Evolutionary conservation across 2,888 invertebrate genomes (phyloP), one percentile per base, ranked within the genome.

Genomic region (Cantharis lateralis): DNA sequence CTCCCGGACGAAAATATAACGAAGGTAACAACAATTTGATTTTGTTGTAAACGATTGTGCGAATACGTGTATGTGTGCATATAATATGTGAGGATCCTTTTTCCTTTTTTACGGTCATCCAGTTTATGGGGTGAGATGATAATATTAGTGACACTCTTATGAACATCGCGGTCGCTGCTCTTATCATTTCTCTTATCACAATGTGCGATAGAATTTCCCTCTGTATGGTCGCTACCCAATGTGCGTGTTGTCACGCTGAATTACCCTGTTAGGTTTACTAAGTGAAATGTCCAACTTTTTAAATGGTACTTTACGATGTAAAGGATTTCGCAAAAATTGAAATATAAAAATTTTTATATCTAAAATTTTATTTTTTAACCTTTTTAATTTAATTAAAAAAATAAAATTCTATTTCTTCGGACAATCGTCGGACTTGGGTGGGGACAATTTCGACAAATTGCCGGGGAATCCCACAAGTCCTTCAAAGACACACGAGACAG

Each of bases 101-200:
- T 86, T 84, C 85, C 85, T 84, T 86, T 86, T 86, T 86, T 86
- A 86, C 85, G 86, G 86, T 86, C 86, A 86, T 84, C 83, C 85
- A 83, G 85, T 86, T 86, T 86, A 86, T 85, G 86, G 85, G 80
- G 85, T 84, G 84, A 85, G 84, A 86, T 86, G 86, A 86, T 84
- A 84, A 85, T 84, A 84, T 85, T 85, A 84, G 85, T 85, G 85
- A 86, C 85, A 85, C 85, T 84, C 84, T 84, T 85, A 85, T 86
- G 86, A 86, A 85, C 85, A 86, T 81, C 82, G 78, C 77, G 79
- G 78, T 77, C 79, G 78, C 74, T 79, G 80, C 80, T 82, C 78
- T 79, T 81, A 82, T 82, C 84, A 85, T 85, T 83, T 85, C 85
- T 83, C 85, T 84, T 84, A 86, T 86, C 85, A 81, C 81, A 81